Conservation (phyloP, 2,888 invertebrate genomes). For the Crocallis elinguaria region DNA sequence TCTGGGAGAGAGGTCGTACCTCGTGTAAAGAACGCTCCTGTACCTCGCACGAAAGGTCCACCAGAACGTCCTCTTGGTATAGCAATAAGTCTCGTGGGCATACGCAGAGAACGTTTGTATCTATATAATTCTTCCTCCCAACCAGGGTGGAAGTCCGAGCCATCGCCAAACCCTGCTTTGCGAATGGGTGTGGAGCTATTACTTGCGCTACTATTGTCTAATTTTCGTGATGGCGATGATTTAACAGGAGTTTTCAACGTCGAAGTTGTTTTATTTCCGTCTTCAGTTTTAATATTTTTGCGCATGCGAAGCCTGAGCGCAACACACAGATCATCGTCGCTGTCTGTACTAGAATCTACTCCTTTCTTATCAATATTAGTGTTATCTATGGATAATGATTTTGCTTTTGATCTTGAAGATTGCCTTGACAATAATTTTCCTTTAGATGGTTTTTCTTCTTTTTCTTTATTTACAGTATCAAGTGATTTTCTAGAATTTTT, state of each 20-base stretch:
- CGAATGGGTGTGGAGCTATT: constrained; percentile 66
- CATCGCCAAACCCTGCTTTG: constrained; percentile 88
- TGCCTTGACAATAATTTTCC: constrained; percentile 60
- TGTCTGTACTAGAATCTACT: constrained; percentile 68
- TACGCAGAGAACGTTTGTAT: constrained; percentile 92
- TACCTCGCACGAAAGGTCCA: constrained; percentile 73
- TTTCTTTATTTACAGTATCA: constrained; percentile 63
- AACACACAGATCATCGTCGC: constrained; percentile 70
- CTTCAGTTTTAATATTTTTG: constrained; percentile 80
- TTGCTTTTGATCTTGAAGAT: constrained; percentile 59
- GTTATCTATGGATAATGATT: constrained; percentile 59
- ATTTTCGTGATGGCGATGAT: constrained; percentile 65
- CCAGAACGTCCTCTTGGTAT: constrained; percentile 88
- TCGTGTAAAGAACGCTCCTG: constrained; percentile 80
- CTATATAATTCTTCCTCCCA: constrained; percentile 94
- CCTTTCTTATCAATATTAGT: constrained; percentile 66
- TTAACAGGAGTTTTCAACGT: constrained; percentile 63
- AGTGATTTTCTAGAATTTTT: constrained; percentile 70
- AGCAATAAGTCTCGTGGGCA: constrained; percentile 92
- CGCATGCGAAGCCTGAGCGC: constrained; percentile 74
- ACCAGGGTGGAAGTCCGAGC: constrained; percentile 89
- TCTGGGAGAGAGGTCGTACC: constrained; percentile 91
- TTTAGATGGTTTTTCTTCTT: constrained; percentile 62
- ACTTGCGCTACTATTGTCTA: constrained; percentile 63
- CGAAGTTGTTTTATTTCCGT: constrained; percentile 49